Percentiles rank a stretch among this genome's conserved stretches.
Conservation (phyloP, 2,888 invertebrate species). For the Xestobium rufovillosum region DNA sequence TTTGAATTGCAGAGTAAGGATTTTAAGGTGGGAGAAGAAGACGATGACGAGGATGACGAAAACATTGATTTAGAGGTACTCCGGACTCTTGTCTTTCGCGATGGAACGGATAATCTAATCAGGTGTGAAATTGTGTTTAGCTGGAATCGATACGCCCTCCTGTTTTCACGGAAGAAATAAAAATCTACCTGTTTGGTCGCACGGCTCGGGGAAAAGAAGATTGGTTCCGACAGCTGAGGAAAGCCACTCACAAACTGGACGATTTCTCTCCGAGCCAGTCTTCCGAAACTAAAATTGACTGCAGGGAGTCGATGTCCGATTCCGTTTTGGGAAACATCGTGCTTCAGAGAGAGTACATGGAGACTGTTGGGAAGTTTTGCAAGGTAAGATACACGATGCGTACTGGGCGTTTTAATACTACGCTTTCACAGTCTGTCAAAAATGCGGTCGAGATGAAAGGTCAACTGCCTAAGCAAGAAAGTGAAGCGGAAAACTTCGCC, state of each 20-base stretch:
- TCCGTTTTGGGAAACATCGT: no score
- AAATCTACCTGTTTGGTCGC: constrained; percentile 54
- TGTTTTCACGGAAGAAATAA: constrained; percentile 22
- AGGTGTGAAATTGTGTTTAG: background rate
- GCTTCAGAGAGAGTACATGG: no score
- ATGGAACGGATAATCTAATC: no score
- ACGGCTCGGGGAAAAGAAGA: constrained; percentile 88
- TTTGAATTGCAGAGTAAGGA: constrained; percentile 19
- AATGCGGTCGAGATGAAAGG: no score
- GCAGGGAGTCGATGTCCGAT: constrained; percentile 2
- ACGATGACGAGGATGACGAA: constrained; percentile 25
- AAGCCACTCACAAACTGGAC: constrained; percentile 31
- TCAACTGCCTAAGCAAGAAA: no score
- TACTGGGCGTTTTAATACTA: no score
- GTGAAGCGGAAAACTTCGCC: constrained; percentile 16
- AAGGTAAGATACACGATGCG: no score
- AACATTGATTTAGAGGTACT: no score
- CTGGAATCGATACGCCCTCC: background rate
- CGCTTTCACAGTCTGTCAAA: no score
- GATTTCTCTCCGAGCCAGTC: constrained; percentile 8
- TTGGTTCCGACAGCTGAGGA: constrained; percentile 55
- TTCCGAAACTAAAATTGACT: no score
- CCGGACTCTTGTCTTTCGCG: no score
- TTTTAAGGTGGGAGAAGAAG: constrained; percentile 18
- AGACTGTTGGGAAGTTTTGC: no score